phyloP scores from a whole-genome alignment of 2,113 vertebrate genomes.

The Pionites leucogaster region DNA sequence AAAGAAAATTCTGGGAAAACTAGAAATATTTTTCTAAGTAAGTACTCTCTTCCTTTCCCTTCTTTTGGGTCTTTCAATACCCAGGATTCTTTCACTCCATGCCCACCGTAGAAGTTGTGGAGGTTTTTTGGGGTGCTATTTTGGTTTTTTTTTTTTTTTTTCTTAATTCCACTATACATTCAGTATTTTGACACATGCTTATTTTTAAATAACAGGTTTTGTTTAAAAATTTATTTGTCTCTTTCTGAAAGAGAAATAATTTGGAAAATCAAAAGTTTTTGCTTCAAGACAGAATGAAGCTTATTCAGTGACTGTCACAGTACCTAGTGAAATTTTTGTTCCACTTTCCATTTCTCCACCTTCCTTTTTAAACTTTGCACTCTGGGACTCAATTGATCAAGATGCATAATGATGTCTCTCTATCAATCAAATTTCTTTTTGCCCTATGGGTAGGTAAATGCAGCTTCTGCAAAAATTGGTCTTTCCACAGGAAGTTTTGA shows the following conservation, averaged over 20 bases:
- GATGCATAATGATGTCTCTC: not conserved
- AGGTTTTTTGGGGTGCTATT: not conserved
- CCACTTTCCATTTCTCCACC: not conserved
- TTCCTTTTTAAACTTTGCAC: not conserved
- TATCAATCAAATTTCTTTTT: not conserved
- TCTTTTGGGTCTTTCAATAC: not conserved
- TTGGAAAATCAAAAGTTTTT: not conserved
- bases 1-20: not conserved
- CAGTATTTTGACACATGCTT: not conserved
- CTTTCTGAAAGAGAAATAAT: not conserved
- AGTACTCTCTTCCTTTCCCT: not conserved
- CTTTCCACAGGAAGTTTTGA: not conserved
- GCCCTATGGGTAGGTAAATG: rapidly evolving
- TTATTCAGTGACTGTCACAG: not conserved
- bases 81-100: not conserved
- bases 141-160: not conserved
- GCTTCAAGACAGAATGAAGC: not conserved
- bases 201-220: not conserved
- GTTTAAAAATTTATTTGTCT: not conserved
- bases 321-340: not conserved
- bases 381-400: not conserved
- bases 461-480: not conserved
- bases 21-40: not conserved
- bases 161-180: not conserved
- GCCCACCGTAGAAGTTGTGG: not conserved